Base-by-base conservation (phyloP, 1,140 invertebrate genomes). In the Sycophila sp. region DNA sequence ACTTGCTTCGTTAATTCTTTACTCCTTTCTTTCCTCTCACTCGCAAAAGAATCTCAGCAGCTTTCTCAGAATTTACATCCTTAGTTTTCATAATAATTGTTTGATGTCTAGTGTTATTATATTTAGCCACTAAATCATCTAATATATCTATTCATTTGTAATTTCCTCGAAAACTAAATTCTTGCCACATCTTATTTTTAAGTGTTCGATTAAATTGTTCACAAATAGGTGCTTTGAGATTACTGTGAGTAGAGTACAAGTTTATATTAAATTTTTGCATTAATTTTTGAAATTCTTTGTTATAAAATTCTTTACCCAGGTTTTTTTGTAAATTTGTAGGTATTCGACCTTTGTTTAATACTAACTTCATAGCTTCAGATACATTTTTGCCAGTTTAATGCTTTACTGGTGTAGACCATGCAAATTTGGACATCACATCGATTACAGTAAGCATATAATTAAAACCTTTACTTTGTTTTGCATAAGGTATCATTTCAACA, bases 171-270 rank as follows among this genome's bases (percentile, higher is more conserved):
- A 75, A 45, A 51, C 73, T 80, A 75, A 85, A 85, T 19, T 75
- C 68, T 73, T 77, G 76, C 68, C 72, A 86, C 76, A 87, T 78
- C 70, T 69, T 77, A 26, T 66, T 71, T 79, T 85, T 86, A 26
- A 87, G 66, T 10, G 82, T 85, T 22, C 80, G 71, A 77, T 85
- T 84, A 30, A 85, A 85, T 28, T 85, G 68, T 78, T 87, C 83
- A 26, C 80, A 74, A 53, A 86, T 78, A 2, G 78, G 73, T 26
- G 83, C 80, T 80, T 87, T 87, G 19, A 78, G 76, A 28, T 77
- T 72, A 63, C 67, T 78, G 55, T 78, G 80, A n/a, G 78, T 83
- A n/a, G 74, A 74, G 67, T 81, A 83, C 28, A 78, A 73, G 71
- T 78, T 76, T 36, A 81, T 75, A 17, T 79, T 73, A 74, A 79